phyloP scores from a whole-genome alignment of 2,797 vertebrate species.

The Melanotaenia maccullochi region DNA sequence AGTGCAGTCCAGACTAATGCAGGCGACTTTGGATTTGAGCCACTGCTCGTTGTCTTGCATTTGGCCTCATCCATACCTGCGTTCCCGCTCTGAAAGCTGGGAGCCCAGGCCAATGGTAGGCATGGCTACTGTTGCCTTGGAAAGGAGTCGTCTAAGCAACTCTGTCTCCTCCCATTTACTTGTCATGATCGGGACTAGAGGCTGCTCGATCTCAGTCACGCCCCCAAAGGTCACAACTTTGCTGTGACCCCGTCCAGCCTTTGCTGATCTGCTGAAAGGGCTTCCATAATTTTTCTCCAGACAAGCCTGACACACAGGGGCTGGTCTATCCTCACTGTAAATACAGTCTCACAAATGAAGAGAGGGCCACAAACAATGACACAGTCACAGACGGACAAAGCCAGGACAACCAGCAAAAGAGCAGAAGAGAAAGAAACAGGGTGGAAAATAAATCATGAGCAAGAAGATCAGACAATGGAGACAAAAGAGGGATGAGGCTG shows the following conservation, averaged over 20 bases:
- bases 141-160: constrained; percentile 80
- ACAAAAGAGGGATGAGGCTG: constrained; percentile 62
- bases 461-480: constrained; percentile 56
- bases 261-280: constrained; percentile 78
- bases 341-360: constrained; percentile 68
- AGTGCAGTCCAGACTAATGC: constrained; percentile 36
- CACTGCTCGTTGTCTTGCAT: constrained; percentile 21
- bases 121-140: constrained; percentile 81
- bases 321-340: constrained; percentile 84
- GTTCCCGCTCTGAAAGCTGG: constrained; percentile 80
- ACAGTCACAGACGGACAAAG: constrained; percentile 33
- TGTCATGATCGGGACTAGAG: constrained; percentile 80
- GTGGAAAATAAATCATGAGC: constrained; percentile 64
- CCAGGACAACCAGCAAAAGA: constrained; percentile 47
- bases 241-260: constrained; percentile 82
- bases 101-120: constrained; percentile 81
- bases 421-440: constrained; percentile 51
- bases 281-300: constrained; percentile 80
- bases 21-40: constrained; percentile 39
- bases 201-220: constrained; percentile 93
- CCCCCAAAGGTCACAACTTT: constrained; percentile 94
- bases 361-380: constrained; percentile 53
- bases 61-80: constrained; percentile 79
- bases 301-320: constrained; percentile 82
- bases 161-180: constrained; percentile 80